Base-by-base conservation (phyloP, 2,113 vertebrate species). In the Synchiropus splendidus region DNA sequence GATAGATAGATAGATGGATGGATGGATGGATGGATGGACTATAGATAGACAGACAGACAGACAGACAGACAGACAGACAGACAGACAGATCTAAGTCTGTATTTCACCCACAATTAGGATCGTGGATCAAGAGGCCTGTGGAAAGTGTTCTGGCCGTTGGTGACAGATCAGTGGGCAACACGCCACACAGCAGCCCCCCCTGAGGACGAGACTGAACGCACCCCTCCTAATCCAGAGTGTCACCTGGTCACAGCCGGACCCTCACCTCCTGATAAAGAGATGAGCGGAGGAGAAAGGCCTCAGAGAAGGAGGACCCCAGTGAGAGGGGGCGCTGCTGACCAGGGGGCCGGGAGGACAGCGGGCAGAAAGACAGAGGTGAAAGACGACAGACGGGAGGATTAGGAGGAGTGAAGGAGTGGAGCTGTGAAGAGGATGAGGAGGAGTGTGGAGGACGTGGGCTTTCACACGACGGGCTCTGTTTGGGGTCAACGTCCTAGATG, bases 91-190 rank as follows among this genome's bases (percentile, higher is more conserved):
- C n/a, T n/a, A n/a, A n/a, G n/a, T n/a, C n/a, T n/a, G n/a, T n/a
- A n/a, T n/a, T n/a, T n/a, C n/a, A n/a, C n/a, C n/a, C n/a, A n/a
- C n/a, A n/a, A n/a, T n/a, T n/a, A n/a, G n/a, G 21, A 4, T 8
- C 21, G 50, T 43, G 58, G 42, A 76, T 76, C 72, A 70, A 67
- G 69, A 72, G 59, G 57, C 37, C 48, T 56, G 45, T 54, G 51
- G 72, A 64, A 79, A 70, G 49, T 67, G 59, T 71, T 74, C 61
- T 72, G 57, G 62, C 52, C 61, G 51, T 39, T 62, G 64, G 38
- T 72, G 73, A 76, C 70, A 70, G 67, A 72, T 70, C 67, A 73
- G 61, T 63, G 45, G 58, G 66, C 33, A 42, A 70, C 61, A 59
- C 61, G 59, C 39, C 43, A 44, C 58, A 53, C 59, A 63, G 52